These are phyloP conservation scores for Petrocephalus schoutedeni DNA, from an alignment of 2,797 vertebrate species.

Conservation along the genomic window DNA sequence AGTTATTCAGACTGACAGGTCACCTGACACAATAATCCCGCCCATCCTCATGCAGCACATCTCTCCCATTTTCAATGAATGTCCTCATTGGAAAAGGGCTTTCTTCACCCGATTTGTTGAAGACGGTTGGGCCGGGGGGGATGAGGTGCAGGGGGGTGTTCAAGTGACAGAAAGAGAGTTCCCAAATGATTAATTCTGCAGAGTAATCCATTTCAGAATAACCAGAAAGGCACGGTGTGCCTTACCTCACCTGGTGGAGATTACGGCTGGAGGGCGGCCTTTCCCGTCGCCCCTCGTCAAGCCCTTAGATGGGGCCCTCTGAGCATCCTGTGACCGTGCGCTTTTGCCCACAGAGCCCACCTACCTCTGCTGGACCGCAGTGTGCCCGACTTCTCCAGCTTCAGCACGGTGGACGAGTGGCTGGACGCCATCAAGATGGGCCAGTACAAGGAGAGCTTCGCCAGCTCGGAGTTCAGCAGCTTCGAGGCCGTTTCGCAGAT, in stretches of 20 bases:
- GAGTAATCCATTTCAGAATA: neutral
- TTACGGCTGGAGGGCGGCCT: neutral
- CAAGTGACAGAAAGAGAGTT: neutral
- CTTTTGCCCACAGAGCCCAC: conserved; percentile 70
- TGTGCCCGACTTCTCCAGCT: conserved; percentile 90
- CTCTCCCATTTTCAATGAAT: neutral
- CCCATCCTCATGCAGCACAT: neutral
- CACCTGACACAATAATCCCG: neutral
- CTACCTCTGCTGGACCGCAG: conserved; percentile 89
- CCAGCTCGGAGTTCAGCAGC: conserved; percentile 76
- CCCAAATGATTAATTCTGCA: neutral
- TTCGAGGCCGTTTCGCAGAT: conserved; percentile 90
- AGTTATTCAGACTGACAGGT: neutral
- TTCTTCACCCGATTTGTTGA: neutral
- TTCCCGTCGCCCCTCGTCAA: neutral
- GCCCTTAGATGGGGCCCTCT: neutral
- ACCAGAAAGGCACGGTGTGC: neutral
- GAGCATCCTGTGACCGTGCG: neutral
- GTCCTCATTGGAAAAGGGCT: neutral
- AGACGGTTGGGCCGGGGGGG: neutral
- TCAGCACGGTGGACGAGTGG: conserved; percentile 91
- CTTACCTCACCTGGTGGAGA: neutral
- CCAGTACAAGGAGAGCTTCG: conserved; percentile 92
- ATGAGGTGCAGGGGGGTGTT: neutral
- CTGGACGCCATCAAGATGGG: conserved; percentile 96